Base-by-base conservation (phyloP, 2,113 vertebrate genomes). In the Cnemophilus loriae region DNA sequence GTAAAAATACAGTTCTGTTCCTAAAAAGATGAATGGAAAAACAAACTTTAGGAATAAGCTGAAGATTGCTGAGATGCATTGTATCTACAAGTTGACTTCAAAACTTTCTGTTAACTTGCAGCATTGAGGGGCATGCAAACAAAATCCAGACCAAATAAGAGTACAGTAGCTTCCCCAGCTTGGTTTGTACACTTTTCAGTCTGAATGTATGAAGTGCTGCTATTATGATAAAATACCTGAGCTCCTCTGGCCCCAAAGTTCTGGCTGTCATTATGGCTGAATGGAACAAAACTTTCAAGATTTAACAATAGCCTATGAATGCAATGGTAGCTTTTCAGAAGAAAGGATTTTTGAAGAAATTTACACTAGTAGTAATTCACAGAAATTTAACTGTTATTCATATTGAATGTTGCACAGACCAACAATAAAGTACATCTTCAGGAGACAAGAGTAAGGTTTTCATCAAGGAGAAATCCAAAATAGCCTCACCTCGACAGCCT, bases 401-500 rank as follows among this genome's bases (percentile, higher is more conserved):
- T 49, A 55, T 10, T 52, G 90, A 74, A 42, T 63, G 39, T 19
- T 33, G 16, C 52, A 84, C 16, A 93, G 52, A 52, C 12, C n/a
- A 87, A 39, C 22, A 64, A 82, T 18, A 50, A 61, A 93, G 22
- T 33, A 33, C 32, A 60, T 35, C 46, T 82, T 77, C 24, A 84
- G 30, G 53, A 73, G 16, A 83, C 5, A 59, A 59, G 46, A 42
- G 8, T 42, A 60, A 76, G 39, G 23, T 52, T 89, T 91, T 39
- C 30, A 56, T 41, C 68, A 83, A 39, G 19, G 30, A 68, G 44
- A 93, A 85, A 83, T 67, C 21, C 39, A 85, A 87, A 87, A 26
- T 13, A 84, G 63, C 35, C 69, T 93, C 73, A 95, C 96, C 91
- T 92, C 90, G 42, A 95, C 32, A 77, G 55, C 82, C 90, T 95